These are phyloP conservation scores for Artibeus jamaicensis DNA, from an alignment of 2,797 vertebrate species.

Conservation along the genomic window DNA sequence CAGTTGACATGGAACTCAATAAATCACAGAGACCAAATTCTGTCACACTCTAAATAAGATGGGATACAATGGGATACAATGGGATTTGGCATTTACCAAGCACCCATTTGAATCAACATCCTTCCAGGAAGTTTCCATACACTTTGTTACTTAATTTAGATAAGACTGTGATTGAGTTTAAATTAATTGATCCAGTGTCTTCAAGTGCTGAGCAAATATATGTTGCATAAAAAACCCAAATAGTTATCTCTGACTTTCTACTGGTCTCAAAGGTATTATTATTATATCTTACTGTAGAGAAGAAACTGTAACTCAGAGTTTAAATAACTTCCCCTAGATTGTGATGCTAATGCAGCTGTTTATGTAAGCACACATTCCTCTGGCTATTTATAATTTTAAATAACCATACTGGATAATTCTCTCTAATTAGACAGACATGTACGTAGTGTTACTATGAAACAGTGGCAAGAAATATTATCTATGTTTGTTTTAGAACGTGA, in stretches of 20 bases:
- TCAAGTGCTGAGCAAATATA: not conserved
- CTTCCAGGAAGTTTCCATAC: not conserved
- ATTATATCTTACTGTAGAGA: not conserved
- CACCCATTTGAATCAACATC: not conserved
- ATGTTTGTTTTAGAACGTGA: slow-evolving; percentile 12
- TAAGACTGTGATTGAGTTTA: not conserved
- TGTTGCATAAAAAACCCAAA: not conserved
- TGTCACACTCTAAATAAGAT: not conserved
- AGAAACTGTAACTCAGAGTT: not conserved
- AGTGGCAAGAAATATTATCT: not conserved
- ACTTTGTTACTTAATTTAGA: slow-evolving; percentile 1
- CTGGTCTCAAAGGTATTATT: not conserved
- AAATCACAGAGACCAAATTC: not conserved
- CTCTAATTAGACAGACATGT: not conserved
- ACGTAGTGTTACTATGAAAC: not conserved
- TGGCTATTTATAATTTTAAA: not conserved
- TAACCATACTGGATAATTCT: not conserved
- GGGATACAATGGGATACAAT: not conserved
- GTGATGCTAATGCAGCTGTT: not conserved
- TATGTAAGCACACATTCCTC: not conserved
- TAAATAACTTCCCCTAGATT: not conserved
- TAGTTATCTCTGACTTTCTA: not conserved
- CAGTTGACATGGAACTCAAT: not conserved
- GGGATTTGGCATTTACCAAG: not conserved
- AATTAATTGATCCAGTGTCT: not conserved